Evolutionary conservation across 92 coral and sea anemone genomes (phyloP).

Genomic region (Anthopleura xanthogrammica): DNA sequence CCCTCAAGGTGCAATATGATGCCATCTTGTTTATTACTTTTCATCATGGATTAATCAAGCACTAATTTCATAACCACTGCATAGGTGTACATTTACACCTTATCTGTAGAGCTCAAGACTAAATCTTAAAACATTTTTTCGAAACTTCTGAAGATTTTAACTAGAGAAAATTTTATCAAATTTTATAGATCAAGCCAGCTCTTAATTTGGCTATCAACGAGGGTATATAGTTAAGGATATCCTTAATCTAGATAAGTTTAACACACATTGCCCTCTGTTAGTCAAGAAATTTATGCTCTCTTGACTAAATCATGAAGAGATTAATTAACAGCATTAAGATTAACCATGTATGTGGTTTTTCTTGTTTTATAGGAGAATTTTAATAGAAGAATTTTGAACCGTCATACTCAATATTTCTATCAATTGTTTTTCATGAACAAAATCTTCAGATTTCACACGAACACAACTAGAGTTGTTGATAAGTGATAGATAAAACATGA

Average conservation of each 20-base stretch:
- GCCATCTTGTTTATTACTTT: background rate
- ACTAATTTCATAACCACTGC: background rate
- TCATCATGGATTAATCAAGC: conserved; percentile 2
- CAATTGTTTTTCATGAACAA: no score
- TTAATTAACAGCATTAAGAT: background rate
- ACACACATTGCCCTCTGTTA: background rate
- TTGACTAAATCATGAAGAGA: no score
- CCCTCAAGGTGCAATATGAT: conserved; percentile 5
- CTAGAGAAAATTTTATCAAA: no score
- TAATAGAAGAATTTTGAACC: no score
- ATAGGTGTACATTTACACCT: background rate
- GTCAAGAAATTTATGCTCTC: no score
- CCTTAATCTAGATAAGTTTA: background rate
- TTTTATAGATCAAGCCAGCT: no score
- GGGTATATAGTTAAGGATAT: background rate
- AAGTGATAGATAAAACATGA: no score
- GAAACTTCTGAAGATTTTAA: no score
- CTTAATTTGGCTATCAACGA: background rate
- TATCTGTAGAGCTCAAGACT: background rate
- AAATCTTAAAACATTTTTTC: no score
- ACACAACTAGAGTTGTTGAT: no score
- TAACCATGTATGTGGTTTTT: background rate
- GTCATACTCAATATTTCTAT: no score
- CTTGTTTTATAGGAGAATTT: background rate
- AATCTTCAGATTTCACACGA: no score